Base-by-base conservation (phyloP, 2,797 vertebrate species). In the Lindbergichthys nudifrons region DNA sequence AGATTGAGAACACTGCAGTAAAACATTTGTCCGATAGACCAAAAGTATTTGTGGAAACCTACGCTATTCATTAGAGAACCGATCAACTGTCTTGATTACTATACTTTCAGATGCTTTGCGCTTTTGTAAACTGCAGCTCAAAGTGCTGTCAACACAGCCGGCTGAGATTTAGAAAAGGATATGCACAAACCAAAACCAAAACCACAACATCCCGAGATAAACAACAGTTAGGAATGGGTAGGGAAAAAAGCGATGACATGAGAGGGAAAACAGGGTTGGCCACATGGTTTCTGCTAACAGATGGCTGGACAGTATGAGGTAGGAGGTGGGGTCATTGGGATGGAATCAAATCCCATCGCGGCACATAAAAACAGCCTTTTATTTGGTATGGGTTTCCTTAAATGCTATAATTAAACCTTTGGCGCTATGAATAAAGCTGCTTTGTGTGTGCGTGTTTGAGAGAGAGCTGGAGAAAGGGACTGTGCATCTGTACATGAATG, bases 241-340 rank as follows among this genome's bases (percentile, higher is more conserved):
- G 47, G 7, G 42, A 65, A 57, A 61, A 76, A 41, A 36, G 32
- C 46, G 19, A 75, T 53, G 62, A 86, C 62, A 60, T 57, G 59
- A 70, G 70, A 67, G 61, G 63, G 14, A 66, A 63, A 64, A 65
- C 41, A 26, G 62, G 45, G 48, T 61, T 10, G 42, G 59, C 61
- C 76, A 46, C 36, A 30, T 69, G 74, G 69, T 80, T 77, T 80
- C 36, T 67, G 57, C 59, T 9, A 79, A 72, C 90, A 92, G 88
- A 91, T 89, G 89, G 89, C 79, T 71, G 79, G 81, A 81, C 84
- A 82, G 84, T 85, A 66, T 81, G 88, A 87, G 82, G 82, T 73
- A 65, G 79, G 85, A 88, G 87, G 88, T 80, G 87, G 81, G 82
- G 88, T 87, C 86, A 79, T 0, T 73, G 75, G 51, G 46, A 75